A percentile compares a stretch with the other conserved stretches of the same genome.
Conservation (phyloP, 2,113 vertebrate genomes). For the Triplophysa rosa region DNA sequence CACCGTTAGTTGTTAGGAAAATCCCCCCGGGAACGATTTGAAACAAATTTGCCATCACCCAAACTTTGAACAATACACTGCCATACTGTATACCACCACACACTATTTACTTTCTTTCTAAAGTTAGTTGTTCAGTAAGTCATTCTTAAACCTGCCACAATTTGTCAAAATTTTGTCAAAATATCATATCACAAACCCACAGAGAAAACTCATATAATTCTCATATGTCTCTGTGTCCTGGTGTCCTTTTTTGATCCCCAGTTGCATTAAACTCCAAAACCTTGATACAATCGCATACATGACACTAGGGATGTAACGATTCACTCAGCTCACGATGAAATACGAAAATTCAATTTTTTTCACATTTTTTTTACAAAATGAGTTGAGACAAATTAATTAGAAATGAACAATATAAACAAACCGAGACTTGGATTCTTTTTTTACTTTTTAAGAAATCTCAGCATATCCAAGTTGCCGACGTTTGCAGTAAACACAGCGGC, state of each 20-base stretch:
- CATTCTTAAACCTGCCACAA: not conserved
- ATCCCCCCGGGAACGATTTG: not conserved
- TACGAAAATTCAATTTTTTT: too few relatives aligned
- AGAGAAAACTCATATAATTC: not conserved
- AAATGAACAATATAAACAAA: too few relatives aligned
- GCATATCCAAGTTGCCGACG: too few relatives aligned
- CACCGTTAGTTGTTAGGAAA: not conserved
- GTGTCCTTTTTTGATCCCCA: too few relatives aligned
- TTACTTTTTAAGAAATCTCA: too few relatives aligned
- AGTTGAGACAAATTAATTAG: too few relatives aligned
- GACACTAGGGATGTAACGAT: too few relatives aligned
- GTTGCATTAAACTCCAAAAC: not conserved
- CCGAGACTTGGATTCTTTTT: too few relatives aligned
- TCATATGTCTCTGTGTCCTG: not conserved
- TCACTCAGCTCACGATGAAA: too few relatives aligned
- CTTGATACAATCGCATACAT: not conserved
- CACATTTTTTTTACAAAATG: too few relatives aligned
- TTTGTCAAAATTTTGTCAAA: slow-evolving; percentile 27
- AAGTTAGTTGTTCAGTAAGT: not conserved
- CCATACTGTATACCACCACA: not conserved
- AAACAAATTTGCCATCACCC: slow-evolving; percentile 1
- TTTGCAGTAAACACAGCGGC: too few relatives aligned
- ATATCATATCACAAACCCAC: not conserved
- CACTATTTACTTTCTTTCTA: not conserved
- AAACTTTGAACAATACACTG: not conserved